phyloP scores from a whole-genome alignment of 2,888 invertebrate genomes.

The Adela reaumurella region DNA sequence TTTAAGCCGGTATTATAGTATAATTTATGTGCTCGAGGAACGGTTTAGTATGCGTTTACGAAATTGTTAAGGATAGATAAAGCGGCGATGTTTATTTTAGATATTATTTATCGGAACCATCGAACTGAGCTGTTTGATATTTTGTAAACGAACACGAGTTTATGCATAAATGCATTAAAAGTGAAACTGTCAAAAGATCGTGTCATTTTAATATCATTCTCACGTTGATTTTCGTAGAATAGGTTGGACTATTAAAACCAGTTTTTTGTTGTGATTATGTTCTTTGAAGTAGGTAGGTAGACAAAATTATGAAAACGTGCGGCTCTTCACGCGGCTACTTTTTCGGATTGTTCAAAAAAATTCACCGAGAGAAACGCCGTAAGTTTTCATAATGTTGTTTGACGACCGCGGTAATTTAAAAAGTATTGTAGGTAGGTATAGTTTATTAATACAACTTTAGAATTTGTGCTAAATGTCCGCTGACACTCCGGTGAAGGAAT shows the following conservation, averaged over 20 bases:
- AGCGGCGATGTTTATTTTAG: constrained; percentile 44
- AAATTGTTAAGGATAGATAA: constrained; percentile 56
- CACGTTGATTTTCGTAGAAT: background rate
- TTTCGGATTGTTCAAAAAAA: too few relatives aligned
- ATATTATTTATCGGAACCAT: constrained; percentile 7
- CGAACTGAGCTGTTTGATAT: background rate
- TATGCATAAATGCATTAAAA: background rate
- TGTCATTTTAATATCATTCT: background rate
- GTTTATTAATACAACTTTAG: too few relatives aligned
- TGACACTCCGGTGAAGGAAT: too few relatives aligned
- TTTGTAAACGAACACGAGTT: background rate
- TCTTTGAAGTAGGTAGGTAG: background rate
- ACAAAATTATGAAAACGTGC: too few relatives aligned
- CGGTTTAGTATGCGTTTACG: constrained; percentile 50
- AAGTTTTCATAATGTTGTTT: too few relatives aligned
- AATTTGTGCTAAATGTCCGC: too few relatives aligned
- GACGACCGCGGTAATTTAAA: too few relatives aligned
- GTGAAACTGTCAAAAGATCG: background rate
- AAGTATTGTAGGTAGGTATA: too few relatives aligned
- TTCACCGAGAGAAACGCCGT: too few relatives aligned
- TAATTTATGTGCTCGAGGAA: constrained; percentile 49
- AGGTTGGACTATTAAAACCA: background rate
- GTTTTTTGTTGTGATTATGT: background rate
- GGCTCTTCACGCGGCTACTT: too few relatives aligned
- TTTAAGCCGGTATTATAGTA: constrained; percentile 42